phyloP scores from a whole-genome alignment of 2,797 vertebrate species.

The Furcifer pardalis region DNA sequence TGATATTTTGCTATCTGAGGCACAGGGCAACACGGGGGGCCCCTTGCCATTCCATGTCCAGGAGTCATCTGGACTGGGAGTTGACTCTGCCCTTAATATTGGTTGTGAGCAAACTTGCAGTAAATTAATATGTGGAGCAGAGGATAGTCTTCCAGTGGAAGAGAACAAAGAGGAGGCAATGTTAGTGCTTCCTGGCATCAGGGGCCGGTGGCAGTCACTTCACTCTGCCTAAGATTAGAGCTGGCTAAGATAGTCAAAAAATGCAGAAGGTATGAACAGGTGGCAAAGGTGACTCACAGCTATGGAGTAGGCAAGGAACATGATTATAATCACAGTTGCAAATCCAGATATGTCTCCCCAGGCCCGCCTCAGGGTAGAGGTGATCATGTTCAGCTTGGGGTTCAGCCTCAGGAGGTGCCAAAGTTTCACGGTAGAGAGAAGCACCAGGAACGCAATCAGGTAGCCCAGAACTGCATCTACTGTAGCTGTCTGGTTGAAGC shows the following conservation, averaged over 20 bases:
- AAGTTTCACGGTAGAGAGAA: constrained; percentile 92
- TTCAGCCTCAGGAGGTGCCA: constrained; percentile 96
- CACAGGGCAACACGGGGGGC: not conserved
- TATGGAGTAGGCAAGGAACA: constrained; percentile 93
- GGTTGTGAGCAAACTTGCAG: not conserved
- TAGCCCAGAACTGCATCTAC: constrained; percentile 90
- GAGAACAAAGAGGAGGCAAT: not conserved
- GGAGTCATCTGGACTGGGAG: not conserved
- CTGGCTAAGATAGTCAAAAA: not conserved
- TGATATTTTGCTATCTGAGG: not conserved
- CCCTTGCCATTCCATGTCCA: not conserved
- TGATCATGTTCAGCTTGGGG: constrained; percentile 94
- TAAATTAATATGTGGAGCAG: not conserved
- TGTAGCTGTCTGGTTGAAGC: constrained; percentile 90
- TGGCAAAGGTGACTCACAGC: constrained; percentile 78
- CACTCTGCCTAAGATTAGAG: not conserved
- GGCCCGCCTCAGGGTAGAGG: constrained; percentile 86
- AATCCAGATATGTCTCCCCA: constrained; percentile 97
- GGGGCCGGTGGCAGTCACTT: not conserved
- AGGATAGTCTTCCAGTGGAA: not conserved
- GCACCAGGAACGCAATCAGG: constrained; percentile 92
- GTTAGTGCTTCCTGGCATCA: not conserved
- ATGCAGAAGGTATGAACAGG: not conserved
- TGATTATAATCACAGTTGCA: constrained; percentile 86
- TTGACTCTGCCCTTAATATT: not conserved